phyloP scores from a whole-genome alignment of 2,797 vertebrate genomes.

The Clarias platycephalus region DNA sequence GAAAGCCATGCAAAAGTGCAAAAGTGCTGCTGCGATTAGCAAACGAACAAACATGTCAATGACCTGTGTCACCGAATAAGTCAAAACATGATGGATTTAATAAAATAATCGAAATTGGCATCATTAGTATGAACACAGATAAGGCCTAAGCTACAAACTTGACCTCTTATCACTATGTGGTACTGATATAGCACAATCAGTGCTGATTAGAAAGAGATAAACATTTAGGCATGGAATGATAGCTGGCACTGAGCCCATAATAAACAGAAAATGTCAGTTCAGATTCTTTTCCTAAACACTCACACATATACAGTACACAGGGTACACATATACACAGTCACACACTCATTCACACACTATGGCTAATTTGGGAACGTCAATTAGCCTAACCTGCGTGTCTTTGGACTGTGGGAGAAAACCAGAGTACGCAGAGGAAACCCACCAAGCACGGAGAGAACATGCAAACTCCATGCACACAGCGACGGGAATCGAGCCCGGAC shows the following conservation, averaged over 20 bases:
- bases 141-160: not conserved
- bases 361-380: too few species aligned
- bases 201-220: not conserved
- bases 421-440: too few species aligned
- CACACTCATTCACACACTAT: too few species aligned
- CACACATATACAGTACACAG: too few species aligned
- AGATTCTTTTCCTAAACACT: too few species aligned
- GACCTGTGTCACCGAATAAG: constrained; percentile 23
- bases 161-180: not conserved
- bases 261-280: not conserved
- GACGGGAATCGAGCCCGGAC: too few species aligned
- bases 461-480: too few species aligned
- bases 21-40: constrained; percentile 35
- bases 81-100: constrained; percentile 15
- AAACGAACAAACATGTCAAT: constrained; percentile 40
- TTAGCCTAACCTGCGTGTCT: too few species aligned
- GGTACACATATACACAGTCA: too few species aligned
- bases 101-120: not conserved
- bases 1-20: constrained; percentile 31
- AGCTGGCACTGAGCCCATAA: not conserved
- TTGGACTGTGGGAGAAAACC: too few species aligned
- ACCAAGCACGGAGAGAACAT: too few species aligned
- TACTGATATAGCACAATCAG: not conserved
- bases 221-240: not conserved
- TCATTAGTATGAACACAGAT: constrained; percentile 4